Evolutionary conservation across 2,797 vertebrate genomes (phyloP).

Genomic region (Crypturellus tataupa): DNA sequence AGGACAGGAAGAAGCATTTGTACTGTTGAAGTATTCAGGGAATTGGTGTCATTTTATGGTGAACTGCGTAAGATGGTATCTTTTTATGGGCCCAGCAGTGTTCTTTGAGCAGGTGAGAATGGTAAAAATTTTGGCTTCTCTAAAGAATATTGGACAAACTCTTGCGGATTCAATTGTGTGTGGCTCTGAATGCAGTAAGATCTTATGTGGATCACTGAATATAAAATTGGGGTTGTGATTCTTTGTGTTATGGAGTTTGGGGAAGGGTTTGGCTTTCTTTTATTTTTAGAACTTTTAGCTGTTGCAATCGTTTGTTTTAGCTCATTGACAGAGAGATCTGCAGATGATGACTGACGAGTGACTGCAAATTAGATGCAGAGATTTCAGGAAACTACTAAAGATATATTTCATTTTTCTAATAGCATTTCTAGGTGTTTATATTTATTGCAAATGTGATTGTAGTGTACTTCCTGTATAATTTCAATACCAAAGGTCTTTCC

Average conservation of each 20-base stretch:
- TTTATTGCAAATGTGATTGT: background rate
- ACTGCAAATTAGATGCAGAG: background rate
- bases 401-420: background rate
- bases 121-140: background rate
- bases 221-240: background rate
- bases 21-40: background rate
- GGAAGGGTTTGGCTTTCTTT: background rate
- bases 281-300: background rate
- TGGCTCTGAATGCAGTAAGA: background rate
- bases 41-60: background rate
- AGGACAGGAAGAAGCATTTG: background rate
- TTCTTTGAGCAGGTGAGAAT: background rate
- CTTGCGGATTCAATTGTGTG: background rate
- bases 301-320: background rate
- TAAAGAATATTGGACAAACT: background rate
- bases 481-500: background rate
- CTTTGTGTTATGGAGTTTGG: background rate
- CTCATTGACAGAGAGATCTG: background rate
- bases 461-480: background rate
- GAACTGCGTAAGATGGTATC: background rate
- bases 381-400: background rate
- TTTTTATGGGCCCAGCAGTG: background rate
- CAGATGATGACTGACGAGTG: background rate
- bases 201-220: background rate
- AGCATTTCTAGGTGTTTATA: background rate